Percentiles rank a stretch among this genome's conserved stretches.
Conservation (phyloP, 2,113 vertebrate species). For the Emberiza fucata region DNA sequence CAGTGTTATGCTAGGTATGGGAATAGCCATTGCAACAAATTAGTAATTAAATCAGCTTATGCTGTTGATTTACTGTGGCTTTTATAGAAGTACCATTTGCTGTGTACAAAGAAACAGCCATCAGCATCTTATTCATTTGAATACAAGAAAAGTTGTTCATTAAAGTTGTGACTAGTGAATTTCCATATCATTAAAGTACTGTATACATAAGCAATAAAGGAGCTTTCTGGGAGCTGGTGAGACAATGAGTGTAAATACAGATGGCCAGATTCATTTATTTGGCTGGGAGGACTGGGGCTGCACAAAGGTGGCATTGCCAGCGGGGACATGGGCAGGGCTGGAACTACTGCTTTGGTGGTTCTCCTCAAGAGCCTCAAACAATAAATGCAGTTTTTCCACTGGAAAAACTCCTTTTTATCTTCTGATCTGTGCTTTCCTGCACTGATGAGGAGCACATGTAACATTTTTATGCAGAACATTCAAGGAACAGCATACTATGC, state of each 20-base stretch:
- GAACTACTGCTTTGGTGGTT: not conserved
- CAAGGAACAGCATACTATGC: too few relatives aligned
- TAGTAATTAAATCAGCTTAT: slow-evolving; percentile 53
- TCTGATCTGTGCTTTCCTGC: not conserved
- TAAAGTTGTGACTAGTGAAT: slow-evolving; percentile 54
- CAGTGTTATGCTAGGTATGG: slow-evolving; percentile 21
- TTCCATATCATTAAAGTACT: slow-evolving; percentile 63
- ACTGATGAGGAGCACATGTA: not conserved
- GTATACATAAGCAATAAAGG: slow-evolving; percentile 36
- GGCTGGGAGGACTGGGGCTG: not conserved
- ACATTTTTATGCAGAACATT: not conserved
- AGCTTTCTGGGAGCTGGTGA: slow-evolving; percentile 22
- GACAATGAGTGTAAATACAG: slow-evolving; percentile 49
- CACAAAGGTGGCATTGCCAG: not conserved
- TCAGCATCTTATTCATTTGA: slow-evolving; percentile 61
- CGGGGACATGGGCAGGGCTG: not conserved
- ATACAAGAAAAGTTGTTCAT: slow-evolving; percentile 59
- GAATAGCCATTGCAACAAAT: slow-evolving; percentile 42
- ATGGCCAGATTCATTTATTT: slow-evolving; percentile 1
- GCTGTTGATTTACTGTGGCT: slow-evolving; percentile 36
- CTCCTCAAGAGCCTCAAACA: not conserved
- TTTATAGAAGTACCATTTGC: slow-evolving; percentile 58
- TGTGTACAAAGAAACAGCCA: slow-evolving; percentile 48
- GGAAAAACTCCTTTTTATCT: not conserved
- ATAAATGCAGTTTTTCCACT: not conserved